phyloP scores from a whole-genome alignment of 1,140 invertebrate genomes.

The Neodiprion lecontei region DNA sequence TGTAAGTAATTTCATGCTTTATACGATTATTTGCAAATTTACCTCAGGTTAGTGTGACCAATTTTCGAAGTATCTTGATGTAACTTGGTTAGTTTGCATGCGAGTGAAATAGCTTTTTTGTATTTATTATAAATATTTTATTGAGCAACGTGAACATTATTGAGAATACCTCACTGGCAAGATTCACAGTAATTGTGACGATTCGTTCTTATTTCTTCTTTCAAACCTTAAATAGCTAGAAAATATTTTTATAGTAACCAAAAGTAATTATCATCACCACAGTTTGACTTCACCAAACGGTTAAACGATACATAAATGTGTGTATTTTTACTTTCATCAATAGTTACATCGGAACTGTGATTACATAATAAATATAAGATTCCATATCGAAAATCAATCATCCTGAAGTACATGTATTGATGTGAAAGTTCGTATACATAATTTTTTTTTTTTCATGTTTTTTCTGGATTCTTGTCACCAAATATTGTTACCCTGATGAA shows the following conservation, averaged over 20 bases:
- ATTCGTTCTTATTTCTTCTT: not conserved
- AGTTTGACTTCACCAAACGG: slow-evolving; percentile 8
- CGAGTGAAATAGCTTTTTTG: not conserved
- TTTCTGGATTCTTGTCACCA: not conserved
- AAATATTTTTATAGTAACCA: slow-evolving; percentile 17
- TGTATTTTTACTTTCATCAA: not conserved
- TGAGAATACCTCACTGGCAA: slow-evolving; percentile 36
- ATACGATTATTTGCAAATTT: not conserved
- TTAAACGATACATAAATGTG: not conserved
- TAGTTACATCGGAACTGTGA: not conserved
- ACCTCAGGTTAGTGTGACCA: not conserved
- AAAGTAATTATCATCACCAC: slow-evolving; percentile 21
- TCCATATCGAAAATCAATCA: too few relatives aligned
- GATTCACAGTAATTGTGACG: slow-evolving; percentile 25
- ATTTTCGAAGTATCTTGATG: too few relatives aligned
- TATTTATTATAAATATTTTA: slow-evolving; percentile 35
- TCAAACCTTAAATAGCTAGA: slow-evolving; percentile 14
- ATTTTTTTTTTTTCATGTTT: too few relatives aligned
- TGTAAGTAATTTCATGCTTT: not conserved
- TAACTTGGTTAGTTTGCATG: too few relatives aligned
- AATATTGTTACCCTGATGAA: not conserved
- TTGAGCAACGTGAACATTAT: slow-evolving; percentile 37
- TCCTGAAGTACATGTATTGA: too few relatives aligned
- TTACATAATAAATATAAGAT: not conserved
- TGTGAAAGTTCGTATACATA: too few relatives aligned